phyloP scores from a whole-genome alignment of 2,888 invertebrate genomes.

The Caradrina clavipalpis region DNA sequence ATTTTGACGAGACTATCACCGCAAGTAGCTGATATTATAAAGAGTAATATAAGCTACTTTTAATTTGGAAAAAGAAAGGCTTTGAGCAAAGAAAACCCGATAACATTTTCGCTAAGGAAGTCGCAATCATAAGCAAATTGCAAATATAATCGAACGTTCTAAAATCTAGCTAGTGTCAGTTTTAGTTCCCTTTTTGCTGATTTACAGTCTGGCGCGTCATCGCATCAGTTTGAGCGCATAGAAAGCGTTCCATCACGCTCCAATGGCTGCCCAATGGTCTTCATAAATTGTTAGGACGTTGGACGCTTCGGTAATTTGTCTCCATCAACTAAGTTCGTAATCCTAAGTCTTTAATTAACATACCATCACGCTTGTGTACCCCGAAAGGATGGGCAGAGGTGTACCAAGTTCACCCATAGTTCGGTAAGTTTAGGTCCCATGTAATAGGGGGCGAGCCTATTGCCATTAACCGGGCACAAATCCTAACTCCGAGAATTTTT shows the following conservation, averaged over 20 bases:
- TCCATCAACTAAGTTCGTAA: slow-evolving; percentile 15
- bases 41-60: no score
- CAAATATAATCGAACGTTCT: neutral
- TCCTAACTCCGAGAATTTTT: no score
- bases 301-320: slow-evolving; percentile 50
- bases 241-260: slow-evolving; percentile 79
- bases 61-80: no score
- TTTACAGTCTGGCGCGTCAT: slow-evolving; percentile 58
- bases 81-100: no score
- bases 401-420: no score
- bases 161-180: slow-evolving; percentile 17
- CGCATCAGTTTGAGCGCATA: slow-evolving; percentile 68
- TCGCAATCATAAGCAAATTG: neutral
- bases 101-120: no score
- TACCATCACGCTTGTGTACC: neutral
- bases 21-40: no score
- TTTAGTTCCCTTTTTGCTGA: slow-evolving; percentile 48
- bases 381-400: no score
- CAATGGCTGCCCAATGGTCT: slow-evolving; percentile 72
- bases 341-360: slow-evolving; percentile 5
- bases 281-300: slow-evolving; percentile 70
- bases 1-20: no score
- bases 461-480: no score
- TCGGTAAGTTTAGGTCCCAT: no score
- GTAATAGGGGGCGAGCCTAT: no score